Percentiles rank a stretch among this genome's conserved stretches.
phyloP scores from a whole-genome alignment of 2,888 invertebrate species.

The Hemicrepidius hirtus region DNA sequence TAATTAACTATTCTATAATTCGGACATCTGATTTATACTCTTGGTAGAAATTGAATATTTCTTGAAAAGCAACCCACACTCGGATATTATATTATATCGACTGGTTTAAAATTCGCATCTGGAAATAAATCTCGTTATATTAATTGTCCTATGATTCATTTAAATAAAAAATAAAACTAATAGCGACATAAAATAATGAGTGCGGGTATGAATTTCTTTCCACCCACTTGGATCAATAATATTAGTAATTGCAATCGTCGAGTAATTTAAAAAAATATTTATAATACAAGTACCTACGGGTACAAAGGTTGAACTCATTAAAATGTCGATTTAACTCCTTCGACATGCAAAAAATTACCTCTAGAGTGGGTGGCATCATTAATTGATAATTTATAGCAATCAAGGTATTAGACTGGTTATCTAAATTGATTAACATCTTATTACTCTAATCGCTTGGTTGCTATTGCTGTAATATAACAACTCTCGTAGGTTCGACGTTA shows the following conservation, averaged over 20 bases:
- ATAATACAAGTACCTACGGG: background rate
- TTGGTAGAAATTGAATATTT: conserved; percentile 22
- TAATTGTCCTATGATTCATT: conserved; percentile 35
- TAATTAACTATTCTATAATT: conserved; percentile 41
- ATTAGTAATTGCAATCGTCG: conserved; percentile 21
- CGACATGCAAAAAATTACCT: conserved; percentile 4
- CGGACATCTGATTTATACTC: conserved; percentile 26
- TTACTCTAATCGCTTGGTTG: conserved; percentile 12
- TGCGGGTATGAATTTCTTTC: conserved; percentile 22
- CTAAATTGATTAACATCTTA: conserved; percentile 29
- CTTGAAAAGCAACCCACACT: conserved; percentile 34
- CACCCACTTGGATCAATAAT: conserved; percentile 7
- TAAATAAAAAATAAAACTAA: conserved; percentile 38
- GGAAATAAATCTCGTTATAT: conserved; percentile 25
- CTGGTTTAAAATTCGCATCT: conserved; percentile 27
- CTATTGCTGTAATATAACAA: conserved; percentile 18
- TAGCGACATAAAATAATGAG: conserved; percentile 14
- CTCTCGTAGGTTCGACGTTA: background rate
- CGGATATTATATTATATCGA: conserved; percentile 9
- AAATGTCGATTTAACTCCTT: conserved; percentile 14
- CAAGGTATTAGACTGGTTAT: conserved; percentile 29
- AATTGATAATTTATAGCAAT: conserved; percentile 32
- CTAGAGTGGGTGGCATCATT: conserved; percentile 12
- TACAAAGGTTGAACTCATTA: conserved; percentile 12
- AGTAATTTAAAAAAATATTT: conserved; percentile 6